These are phyloP conservation scores for Eidolon dupreanum DNA, from an alignment of 2,797 vertebrate genomes.

Conservation along the genomic window DNA sequence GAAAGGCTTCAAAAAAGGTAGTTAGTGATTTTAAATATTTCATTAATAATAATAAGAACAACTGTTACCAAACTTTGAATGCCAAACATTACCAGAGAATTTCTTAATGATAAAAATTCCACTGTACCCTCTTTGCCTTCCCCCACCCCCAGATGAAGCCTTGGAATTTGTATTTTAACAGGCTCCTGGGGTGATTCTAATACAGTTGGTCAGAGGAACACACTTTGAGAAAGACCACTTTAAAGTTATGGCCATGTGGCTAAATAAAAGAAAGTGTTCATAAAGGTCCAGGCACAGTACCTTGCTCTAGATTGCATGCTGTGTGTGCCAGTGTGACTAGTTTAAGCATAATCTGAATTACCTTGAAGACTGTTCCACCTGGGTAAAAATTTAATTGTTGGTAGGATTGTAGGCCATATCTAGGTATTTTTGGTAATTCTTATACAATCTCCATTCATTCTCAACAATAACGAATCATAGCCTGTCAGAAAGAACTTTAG, in stretches of 20 bases:
- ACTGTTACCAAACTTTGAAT: neutral
- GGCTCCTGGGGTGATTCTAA: neutral
- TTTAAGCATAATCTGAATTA: neutral
- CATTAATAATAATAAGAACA: constrained; percentile 27
- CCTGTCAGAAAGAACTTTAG: neutral
- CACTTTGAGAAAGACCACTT: neutral
- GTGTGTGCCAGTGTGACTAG: neutral
- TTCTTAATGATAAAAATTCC: neutral
- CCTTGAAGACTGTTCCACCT: neutral
- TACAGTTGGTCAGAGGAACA: neutral
- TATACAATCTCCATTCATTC: neutral
- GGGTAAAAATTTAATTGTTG: neutral
- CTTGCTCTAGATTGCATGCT: neutral
- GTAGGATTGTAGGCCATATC: neutral
- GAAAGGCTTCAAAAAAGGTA: constrained; percentile 21
- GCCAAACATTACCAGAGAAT: neutral
- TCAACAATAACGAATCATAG: neutral
- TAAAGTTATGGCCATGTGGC: neutral
- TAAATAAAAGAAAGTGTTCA: neutral
- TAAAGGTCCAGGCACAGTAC: neutral
- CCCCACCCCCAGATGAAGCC: neutral
- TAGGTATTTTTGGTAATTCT: neutral
- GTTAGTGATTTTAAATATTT: neutral
- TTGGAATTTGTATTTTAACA: neutral
- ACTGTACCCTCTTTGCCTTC: neutral